Evolutionary conservation across 1,140 invertebrate species (phyloP).

Genomic region (Microplitis mediator): DNA sequence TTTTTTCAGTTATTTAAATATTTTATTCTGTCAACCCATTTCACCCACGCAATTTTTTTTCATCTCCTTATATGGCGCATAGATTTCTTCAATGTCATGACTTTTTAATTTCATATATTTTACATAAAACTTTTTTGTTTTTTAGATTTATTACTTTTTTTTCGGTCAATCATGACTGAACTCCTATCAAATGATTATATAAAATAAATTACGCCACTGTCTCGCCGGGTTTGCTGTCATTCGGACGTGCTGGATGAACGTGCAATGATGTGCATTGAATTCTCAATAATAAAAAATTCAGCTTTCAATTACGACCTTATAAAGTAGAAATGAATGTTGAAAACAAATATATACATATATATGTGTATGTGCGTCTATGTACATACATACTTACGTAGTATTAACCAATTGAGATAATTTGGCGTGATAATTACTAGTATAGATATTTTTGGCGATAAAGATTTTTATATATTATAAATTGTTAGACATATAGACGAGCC

Average conservation of each 20-base stretch:
- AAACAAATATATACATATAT: too few relatives aligned
- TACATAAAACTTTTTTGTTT: neutral
- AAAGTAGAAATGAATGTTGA: neutral
- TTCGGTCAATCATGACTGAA: neutral
- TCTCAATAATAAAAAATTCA: slow-evolving; percentile 6
- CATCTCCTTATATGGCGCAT: slow-evolving; percentile 41
- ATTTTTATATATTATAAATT: too few relatives aligned
- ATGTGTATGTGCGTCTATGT: too few relatives aligned
- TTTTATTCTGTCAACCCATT: neutral
- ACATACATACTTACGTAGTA: too few relatives aligned
- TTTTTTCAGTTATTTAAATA: neutral
- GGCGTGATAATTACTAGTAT: too few relatives aligned
- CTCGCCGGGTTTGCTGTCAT: slow-evolving; percentile 2
- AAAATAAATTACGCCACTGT: slow-evolving; percentile 12
- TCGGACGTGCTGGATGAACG: neutral
- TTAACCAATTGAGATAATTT: too few relatives aligned
- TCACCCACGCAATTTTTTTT: slow-evolving; percentile 26
- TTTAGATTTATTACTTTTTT: neutral
- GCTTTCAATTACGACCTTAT: neutral
- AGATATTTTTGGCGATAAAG: too few relatives aligned
- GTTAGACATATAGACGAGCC: too few relatives aligned
- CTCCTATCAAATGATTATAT: slow-evolving; percentile 5
- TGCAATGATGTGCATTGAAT: neutral
- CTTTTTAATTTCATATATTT: neutral
- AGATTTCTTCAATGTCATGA: slow-evolving; percentile 27